Evolutionary conservation across 2,888 invertebrate species (phyloP), one percentile per base, ranked within the genome.

Genomic region (Embidobia sp.): DNA sequence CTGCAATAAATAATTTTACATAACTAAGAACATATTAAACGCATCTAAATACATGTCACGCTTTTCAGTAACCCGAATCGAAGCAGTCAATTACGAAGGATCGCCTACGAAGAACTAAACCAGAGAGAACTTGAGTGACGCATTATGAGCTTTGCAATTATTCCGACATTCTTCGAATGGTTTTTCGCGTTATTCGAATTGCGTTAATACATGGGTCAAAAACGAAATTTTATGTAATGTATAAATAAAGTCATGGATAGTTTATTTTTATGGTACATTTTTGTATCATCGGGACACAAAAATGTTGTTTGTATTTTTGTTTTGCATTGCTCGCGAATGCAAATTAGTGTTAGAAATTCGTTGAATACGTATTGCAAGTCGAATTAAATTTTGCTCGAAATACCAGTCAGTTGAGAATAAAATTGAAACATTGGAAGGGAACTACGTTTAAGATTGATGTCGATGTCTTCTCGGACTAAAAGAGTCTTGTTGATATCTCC

Each of bases 401-500:
- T 40, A 40, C 10, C n/a, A 53, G 1, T 66, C 16, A 51, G 26
- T 44, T 44, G 22, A 6, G 22, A 69, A 37, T 4, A 37, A 53
- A 55, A 55, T 22, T 13, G 4, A 22, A 67, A 22, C 44, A 11
- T 22, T 35, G 26, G 29, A 44, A 49, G 35, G 10, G 6, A 35
- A 61, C 31, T 53, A 77, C 31, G 42, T 46, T 51, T 66, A 44
- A 33, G 42, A 67, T 31, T 85, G 85, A 67, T 88, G 88, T 77
- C 87, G 86, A 79, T 86, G 87, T 59, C 86, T 83, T 31, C 87
- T 84, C 3, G 78, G 79, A 66, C 81, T 85, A 16, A 74, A 57
- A 37, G 79, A 48, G 57, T 86, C 85, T 59, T 86, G 85, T 49
- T 86, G 85, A 76, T 85, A 85, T 63, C 86, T 82, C 84, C 84